Evolutionary conservation across 2,888 invertebrate genomes (phyloP).

Genomic region (Rosalia funebris): DNA sequence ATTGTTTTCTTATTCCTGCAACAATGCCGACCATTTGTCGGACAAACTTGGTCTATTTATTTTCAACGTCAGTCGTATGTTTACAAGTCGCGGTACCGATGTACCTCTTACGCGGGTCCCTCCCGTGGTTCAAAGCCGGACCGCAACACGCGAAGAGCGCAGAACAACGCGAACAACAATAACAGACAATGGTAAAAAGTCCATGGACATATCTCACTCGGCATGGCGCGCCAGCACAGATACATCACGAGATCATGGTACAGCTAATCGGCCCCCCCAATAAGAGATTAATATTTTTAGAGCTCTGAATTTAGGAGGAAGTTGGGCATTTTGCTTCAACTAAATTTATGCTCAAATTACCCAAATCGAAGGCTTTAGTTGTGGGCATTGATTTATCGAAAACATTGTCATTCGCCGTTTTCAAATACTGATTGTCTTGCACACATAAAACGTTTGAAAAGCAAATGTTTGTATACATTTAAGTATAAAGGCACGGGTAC

Average conservation of each 20-base stretch:
- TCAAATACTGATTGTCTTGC: too few relatives aligned
- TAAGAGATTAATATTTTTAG: constrained; percentile 42
- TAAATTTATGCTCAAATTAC: too few relatives aligned
- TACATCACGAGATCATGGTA: constrained; percentile 38
- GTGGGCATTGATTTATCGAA: too few relatives aligned
- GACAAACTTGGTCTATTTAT: constrained; percentile 26
- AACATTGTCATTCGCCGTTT: too few relatives aligned
- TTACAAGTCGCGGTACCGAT: constrained; percentile 27
- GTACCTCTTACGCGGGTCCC: constrained; percentile 41
- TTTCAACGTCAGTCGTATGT: constrained; percentile 30
- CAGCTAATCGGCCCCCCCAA: constrained; percentile 44
- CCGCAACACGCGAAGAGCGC: constrained; percentile 48
- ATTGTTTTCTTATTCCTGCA: constrained; percentile 17
- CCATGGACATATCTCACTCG: constrained; percentile 48
- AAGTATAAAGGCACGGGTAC: too few relatives aligned
- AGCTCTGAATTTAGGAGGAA: constrained; percentile 1
- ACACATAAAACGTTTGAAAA: too few relatives aligned
- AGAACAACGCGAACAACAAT: constrained; percentile 41
- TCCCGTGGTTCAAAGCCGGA: constrained; percentile 45
- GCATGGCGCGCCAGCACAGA: constrained; percentile 42
- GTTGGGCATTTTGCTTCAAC: too few relatives aligned
- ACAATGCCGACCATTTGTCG: constrained; percentile 34
- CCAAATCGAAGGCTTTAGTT: too few relatives aligned
- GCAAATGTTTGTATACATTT: too few relatives aligned
- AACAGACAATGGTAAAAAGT: constrained; percentile 38